phyloP scores from a whole-genome alignment of 2,888 invertebrate species.

The Timema podura region DNA sequence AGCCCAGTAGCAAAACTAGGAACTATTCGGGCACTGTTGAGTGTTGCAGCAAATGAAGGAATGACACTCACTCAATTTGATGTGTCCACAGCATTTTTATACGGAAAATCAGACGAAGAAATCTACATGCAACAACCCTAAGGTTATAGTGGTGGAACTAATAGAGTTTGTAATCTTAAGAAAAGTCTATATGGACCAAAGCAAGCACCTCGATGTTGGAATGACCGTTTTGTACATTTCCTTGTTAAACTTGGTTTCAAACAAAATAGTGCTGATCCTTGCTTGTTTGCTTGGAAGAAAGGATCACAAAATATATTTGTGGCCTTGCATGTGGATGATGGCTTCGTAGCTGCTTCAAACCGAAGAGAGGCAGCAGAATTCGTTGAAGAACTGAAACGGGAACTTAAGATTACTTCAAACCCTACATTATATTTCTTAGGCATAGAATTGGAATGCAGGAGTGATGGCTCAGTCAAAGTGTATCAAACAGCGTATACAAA shows the following conservation, averaged over 20 bases:
- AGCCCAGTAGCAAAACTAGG: no score
- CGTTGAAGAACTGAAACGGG: conserved; percentile 33
- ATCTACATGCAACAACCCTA: conserved; percentile 41
- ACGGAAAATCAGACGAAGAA: conserved; percentile 35
- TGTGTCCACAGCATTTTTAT: conserved; percentile 34
- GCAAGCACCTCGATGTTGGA: conserved; percentile 41
- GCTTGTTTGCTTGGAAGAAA: conserved; percentile 29
- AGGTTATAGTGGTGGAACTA: conserved; percentile 37
- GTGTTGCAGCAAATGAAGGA: no score
- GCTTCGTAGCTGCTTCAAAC: background rate
- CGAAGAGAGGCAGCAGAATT: conserved; percentile 21
- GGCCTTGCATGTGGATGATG: background rate
- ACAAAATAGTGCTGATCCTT: conserved; percentile 30
- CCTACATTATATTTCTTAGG: conserved; percentile 1
- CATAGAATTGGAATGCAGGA: background rate
- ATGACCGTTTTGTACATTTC: conserved; percentile 36
- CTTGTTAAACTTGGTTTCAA: conserved; percentile 35
- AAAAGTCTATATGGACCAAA: conserved; percentile 42
- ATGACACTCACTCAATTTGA: no score
- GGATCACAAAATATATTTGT: background rate
- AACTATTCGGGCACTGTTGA: no score
- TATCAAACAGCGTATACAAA: background rate
- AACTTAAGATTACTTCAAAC: conserved; percentile 26
- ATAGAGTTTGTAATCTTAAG: conserved; percentile 38
- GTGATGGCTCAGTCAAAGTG: background rate